These are phyloP conservation scores for Nesospiza acunhae DNA, from an alignment of 2,113 vertebrate genomes.

Conservation along the genomic window DNA sequence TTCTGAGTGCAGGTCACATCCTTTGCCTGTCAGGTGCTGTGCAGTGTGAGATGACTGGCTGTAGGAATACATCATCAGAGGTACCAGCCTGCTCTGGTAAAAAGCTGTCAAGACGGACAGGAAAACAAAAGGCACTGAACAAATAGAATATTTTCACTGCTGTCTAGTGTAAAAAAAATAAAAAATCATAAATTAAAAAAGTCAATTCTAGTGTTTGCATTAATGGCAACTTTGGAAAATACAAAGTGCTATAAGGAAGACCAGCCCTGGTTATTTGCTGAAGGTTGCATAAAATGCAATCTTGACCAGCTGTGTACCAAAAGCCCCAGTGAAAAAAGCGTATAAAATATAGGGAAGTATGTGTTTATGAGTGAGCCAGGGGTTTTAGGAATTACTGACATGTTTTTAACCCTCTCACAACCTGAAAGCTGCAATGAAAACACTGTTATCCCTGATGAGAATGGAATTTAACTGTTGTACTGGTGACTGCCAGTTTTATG, in stretches of 20 bases:
- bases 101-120: neutral
- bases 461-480: neutral
- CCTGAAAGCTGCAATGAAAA: neutral
- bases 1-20: neutral
- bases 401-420: neutral
- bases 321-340: rapidly evolving
- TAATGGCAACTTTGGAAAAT: neutral
- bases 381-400: neutral
- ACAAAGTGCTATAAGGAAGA: neutral
- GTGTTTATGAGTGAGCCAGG: neutral
- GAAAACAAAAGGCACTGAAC: neutral
- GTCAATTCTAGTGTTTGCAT: neutral
- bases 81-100: neutral
- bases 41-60: neutral
- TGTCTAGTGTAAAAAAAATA: neutral
- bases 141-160: neutral
- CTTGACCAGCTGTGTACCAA: neutral
- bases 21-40: neutral
- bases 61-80: neutral
- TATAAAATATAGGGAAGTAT: neutral
- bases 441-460: neutral
- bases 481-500: neutral
- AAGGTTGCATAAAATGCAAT: neutral
- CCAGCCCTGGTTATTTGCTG: neutral
- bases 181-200: neutral